Percentiles rank a stretch among this genome's conserved stretches.
phyloP scores from a whole-genome alignment of 2,888 invertebrate genomes.

The Mythimna vitellina region DNA sequence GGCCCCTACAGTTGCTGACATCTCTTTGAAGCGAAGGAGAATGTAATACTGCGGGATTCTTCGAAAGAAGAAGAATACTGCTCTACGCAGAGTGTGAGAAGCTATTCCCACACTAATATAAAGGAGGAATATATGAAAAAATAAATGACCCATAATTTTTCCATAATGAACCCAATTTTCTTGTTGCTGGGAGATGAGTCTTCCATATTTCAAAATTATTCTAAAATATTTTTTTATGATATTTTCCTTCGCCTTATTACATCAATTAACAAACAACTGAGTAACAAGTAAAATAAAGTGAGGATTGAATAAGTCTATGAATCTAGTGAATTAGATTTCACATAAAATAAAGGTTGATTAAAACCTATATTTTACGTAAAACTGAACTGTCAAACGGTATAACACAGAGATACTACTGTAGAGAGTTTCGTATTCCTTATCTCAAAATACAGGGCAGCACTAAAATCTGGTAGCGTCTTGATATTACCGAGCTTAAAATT shows the following conservation, averaged over 20 bases:
- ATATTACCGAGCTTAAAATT: constrained; percentile 45
- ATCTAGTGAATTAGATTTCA: too few species aligned
- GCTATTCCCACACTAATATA: too few species aligned
- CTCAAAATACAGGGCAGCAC: constrained; percentile 25
- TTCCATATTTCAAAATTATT: not conserved
- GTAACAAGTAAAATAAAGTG: not conserved
- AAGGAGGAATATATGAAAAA: too few species aligned
- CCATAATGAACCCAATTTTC: too few species aligned
- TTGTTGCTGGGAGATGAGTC: too few species aligned
- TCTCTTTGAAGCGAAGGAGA: too few species aligned
- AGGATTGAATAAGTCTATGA: not conserved
- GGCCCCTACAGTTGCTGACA: too few species aligned
- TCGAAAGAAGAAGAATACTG: too few species aligned
- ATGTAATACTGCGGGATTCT: too few species aligned
- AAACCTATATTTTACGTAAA: not conserved
- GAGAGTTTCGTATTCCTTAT: constrained; percentile 40
- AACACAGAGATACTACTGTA: not conserved
- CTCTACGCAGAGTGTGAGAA: too few species aligned
- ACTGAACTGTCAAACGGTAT: constrained; percentile 1
- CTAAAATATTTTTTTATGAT: not conserved
- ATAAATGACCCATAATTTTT: not conserved
- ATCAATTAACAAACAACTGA: not conserved
- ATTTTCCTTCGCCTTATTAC: not conserved
- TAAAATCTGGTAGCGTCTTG: constrained; percentile 34
- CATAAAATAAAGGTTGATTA: not conserved